phyloP scores from a whole-genome alignment of 2,888 invertebrate species.

The Drosophila siamana region DNA sequence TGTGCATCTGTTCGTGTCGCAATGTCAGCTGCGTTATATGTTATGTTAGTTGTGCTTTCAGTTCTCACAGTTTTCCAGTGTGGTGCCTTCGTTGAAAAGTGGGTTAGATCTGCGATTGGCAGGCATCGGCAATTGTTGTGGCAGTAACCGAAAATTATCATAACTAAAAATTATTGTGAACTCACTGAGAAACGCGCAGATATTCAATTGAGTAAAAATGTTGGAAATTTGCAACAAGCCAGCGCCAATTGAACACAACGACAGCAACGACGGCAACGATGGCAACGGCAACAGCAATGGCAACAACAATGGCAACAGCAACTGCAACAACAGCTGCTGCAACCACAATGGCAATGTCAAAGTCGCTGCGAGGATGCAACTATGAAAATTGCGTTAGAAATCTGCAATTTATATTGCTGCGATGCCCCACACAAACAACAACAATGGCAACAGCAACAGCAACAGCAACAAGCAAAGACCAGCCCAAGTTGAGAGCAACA shows the following conservation, averaged over 20 bases:
- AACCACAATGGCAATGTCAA: slow-evolving; percentile 78
- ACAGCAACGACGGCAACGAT: slow-evolving; percentile 8
- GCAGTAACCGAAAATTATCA: slow-evolving; percentile 72
- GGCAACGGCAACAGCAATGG: slow-evolving; percentile 2
- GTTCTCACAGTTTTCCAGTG: slow-evolving; percentile 14
- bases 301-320: slow-evolving; percentile 15
- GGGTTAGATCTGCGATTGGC: slow-evolving; percentile 63
- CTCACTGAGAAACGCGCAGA: slow-evolving; percentile 54
- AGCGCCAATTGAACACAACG: slow-evolving; percentile 72
- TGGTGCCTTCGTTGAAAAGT: slow-evolving; percentile 37
- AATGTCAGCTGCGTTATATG: background rate
- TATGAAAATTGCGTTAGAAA: slow-evolving; percentile 83
- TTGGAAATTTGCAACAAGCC: slow-evolving; percentile 77
- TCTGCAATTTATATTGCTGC: slow-evolving; percentile 82
- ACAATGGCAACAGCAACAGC: slow-evolving; percentile 22
- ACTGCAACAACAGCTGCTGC: slow-evolving; percentile 25
- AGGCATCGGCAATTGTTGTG: slow-evolving; percentile 58
- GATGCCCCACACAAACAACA: slow-evolving; percentile 60
- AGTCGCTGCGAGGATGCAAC: slow-evolving; percentile 69
- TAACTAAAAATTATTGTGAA: slow-evolving; percentile 78
- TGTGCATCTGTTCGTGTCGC: background rate
- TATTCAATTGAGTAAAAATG: slow-evolving; percentile 71
- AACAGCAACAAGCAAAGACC: slow-evolving; percentile 40
- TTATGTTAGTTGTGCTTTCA: background rate
- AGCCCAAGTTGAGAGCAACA: slow-evolving; percentile 57